Conservation (phyloP, 2,113 vertebrate genomes). For the Struthio camelus region DNA sequence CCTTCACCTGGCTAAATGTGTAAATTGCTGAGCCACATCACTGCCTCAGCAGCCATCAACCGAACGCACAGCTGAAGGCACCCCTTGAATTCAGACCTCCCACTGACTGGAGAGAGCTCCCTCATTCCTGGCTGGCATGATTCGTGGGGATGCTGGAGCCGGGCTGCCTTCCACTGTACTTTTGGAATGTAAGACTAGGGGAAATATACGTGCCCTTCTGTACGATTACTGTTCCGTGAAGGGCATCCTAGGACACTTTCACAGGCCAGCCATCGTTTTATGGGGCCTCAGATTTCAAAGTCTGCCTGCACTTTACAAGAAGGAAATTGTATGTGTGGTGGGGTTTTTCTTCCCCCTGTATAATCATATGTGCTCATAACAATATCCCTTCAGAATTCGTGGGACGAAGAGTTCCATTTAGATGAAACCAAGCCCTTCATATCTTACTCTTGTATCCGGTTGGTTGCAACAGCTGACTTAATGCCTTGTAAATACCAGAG, state of each 20-base stretch:
- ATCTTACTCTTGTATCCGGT: not conserved
- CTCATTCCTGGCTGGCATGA: not conserved
- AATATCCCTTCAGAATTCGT: conserved; percentile 1
- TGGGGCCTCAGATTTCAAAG: conserved; percentile 65
- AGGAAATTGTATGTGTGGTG: conserved; percentile 58
- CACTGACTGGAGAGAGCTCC: not conserved
- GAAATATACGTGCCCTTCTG: not conserved
- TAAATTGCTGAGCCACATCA: not conserved
- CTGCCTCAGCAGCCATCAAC: rapidly evolving
- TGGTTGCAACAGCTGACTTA: not conserved
- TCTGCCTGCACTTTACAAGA: conserved; percentile 56
- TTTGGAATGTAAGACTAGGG: not conserved
- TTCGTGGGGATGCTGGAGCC: not conserved
- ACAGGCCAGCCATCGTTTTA: not conserved
- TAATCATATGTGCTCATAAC: conserved; percentile 44
- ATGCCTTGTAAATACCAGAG: not conserved
- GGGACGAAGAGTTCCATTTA: not conserved
- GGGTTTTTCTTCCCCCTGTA: conserved; percentile 47
- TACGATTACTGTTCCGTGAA: not conserved
- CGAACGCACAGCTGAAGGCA: not conserved
- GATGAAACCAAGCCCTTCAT: not conserved
- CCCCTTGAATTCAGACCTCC: not conserved
- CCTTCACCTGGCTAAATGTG: not conserved
- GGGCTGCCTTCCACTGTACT: not conserved
- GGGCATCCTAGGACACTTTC: conserved; percentile 66